Percentiles rank a stretch among this genome's conserved stretches.
These are phyloP conservation scores for Heliangelus exortis DNA, from an alignment of 2,797 vertebrate genomes.

Conservation along the genomic window DNA sequence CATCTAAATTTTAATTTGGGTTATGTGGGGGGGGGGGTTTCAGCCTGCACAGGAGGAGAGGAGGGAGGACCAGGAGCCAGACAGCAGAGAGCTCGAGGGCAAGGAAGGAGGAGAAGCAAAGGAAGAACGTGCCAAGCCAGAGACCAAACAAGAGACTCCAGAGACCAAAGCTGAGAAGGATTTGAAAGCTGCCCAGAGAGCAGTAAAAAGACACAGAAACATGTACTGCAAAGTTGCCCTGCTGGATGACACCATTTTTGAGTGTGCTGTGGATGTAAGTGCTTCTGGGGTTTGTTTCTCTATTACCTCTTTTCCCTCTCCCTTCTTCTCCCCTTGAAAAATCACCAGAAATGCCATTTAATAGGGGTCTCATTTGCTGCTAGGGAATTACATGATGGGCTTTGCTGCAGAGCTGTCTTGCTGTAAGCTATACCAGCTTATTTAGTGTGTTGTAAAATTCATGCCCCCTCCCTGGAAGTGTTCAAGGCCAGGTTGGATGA, in stretches of 20 bases:
- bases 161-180: slow-evolving; percentile 80
- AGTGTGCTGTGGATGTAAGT: slow-evolving; percentile 94
- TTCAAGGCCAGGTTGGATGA: too few species aligned
- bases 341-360: neutral
- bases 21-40: slow-evolving; percentile 15
- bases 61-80: slow-evolving; percentile 80
- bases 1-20: neutral
- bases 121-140: slow-evolving; percentile 73
- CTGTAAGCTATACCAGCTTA: neutral
- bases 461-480: too few species aligned
- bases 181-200: slow-evolving; percentile 79
- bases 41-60: slow-evolving; percentile 86
- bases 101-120: slow-evolving; percentile 72
- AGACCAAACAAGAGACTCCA: slow-evolving; percentile 72
- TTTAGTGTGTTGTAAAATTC: neutral
- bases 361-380: neutral
- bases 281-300: neutral
- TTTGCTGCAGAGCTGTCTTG: neutral
- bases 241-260: slow-evolving; percentile 90
- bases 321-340: neutral
- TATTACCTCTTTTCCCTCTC: neutral
- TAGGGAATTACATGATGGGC: neutral
- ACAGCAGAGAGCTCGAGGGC: slow-evolving; percentile 40
- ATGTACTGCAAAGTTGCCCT: slow-evolving; percentile 93
- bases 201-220: slow-evolving; percentile 83